These are phyloP conservation scores for Morelia viridis DNA, from an alignment of 2,797 vertebrate genomes.

Conservation along the genomic window DNA sequence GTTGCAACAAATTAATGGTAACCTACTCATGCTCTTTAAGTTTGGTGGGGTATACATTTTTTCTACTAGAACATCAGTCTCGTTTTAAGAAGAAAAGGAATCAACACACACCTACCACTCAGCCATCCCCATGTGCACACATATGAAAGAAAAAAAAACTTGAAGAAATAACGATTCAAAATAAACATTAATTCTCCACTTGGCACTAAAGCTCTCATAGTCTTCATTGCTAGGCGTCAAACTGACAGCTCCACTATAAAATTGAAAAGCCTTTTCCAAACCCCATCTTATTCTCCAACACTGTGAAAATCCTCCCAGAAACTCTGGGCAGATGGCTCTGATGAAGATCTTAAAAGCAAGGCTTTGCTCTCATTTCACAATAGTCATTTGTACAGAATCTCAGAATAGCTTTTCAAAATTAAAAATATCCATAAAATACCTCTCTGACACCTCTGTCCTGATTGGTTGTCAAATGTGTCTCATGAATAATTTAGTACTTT, in stretches of 20 bases:
- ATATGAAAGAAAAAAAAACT: background rate
- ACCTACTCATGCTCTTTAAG: conserved; percentile 8
- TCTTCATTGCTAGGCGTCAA: conserved; percentile 56
- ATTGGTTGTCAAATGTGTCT: conserved; percentile 62
- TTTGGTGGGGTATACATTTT: background rate
- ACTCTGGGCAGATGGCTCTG: conserved; percentile 42
- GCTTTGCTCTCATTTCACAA: conserved; percentile 46
- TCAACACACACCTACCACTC: conserved; percentile 15
- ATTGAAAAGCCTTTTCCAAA: conserved; percentile 54
- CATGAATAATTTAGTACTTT: conserved; percentile 69
- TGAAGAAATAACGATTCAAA: conserved; percentile 53
- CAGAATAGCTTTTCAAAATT: conserved; percentile 64
- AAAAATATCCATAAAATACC: conserved; percentile 50
- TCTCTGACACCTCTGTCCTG: conserved; percentile 55
- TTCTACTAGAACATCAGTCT: background rate
- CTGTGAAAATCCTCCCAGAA: conserved; percentile 43
- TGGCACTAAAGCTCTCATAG: conserved; percentile 51
- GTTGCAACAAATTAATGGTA: background rate
- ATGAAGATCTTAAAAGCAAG: conserved; percentile 49
- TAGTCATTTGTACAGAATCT: conserved; percentile 53
- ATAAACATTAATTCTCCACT: conserved; percentile 56
- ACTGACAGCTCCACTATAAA: conserved; percentile 64
- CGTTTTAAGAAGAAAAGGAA: background rate
- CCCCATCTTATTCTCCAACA: conserved; percentile 28
- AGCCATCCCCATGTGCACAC: background rate